Conservation (phyloP, 2,797 vertebrate genomes). For the Darevskia mixta region DNA sequence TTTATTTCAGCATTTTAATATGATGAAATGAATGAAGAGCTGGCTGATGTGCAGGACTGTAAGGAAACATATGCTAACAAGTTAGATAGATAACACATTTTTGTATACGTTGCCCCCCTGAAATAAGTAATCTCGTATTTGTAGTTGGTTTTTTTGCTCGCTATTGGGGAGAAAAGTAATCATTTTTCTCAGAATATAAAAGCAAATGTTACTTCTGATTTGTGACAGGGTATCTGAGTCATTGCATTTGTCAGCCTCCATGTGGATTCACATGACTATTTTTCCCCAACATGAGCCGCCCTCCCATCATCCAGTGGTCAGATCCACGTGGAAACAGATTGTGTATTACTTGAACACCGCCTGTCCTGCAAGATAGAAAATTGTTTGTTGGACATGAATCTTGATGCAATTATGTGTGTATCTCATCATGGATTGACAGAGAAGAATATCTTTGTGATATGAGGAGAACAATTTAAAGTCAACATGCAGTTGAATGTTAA, state of each 20-base stretch:
- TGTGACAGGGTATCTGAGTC: conserved; percentile 8
- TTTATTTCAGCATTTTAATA: rapidly evolving
- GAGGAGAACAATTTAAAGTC: neutral
- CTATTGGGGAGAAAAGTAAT: neutral
- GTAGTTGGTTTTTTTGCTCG: neutral
- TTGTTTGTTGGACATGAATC: neutral
- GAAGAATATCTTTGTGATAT: neutral
- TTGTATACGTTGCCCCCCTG: neutral
- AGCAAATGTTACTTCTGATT: conserved; percentile 22
- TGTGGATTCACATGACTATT: neutral
- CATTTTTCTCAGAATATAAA: neutral
- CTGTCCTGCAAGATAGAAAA: neutral
- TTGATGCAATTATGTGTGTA: neutral
- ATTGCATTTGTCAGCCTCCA: neutral
- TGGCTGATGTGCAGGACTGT: neutral
- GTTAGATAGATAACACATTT: neutral
- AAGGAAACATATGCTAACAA: neutral
- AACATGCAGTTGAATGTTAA: conserved; percentile 12
- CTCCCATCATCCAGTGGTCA: neutral
- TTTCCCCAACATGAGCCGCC: neutral
- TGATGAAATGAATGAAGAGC: neutral
- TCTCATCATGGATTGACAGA: neutral
- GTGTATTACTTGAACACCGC: neutral
- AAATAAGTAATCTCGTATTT: neutral
- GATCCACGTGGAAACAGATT: neutral